Percentiles rank a stretch among this genome's conserved stretches.
Conservation (phyloP, 2,797 vertebrate genomes). For the Strix occidentalis region DNA sequence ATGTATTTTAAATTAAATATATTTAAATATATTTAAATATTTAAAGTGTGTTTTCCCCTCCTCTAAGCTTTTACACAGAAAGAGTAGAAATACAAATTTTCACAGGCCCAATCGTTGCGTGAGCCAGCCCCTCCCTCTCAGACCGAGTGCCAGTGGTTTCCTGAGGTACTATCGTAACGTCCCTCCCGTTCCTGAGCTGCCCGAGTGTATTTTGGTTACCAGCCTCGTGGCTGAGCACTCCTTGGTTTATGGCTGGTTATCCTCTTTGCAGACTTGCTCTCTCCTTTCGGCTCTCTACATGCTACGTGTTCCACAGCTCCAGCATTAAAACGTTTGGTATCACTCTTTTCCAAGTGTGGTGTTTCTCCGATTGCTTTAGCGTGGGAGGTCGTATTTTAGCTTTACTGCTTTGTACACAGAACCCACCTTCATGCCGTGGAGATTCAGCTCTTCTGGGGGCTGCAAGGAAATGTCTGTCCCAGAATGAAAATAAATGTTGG, state of each 20-base stretch:
- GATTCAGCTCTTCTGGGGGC: not conserved
- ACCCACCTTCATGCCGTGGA: not conserved
- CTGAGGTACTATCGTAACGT: fast-evolving
- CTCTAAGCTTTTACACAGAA: not conserved
- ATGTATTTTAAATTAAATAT: slow-evolving; percentile 55
- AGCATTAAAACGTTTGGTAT: not conserved
- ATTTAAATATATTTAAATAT: slow-evolving; percentile 44
- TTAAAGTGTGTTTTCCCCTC: not conserved
- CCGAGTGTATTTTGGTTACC: not conserved
- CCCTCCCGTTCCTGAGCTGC: not conserved
- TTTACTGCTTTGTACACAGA: not conserved
- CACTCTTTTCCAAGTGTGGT: not conserved
- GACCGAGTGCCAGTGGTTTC: not conserved
- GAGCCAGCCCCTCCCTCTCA: not conserved
- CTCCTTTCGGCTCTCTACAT: not conserved
- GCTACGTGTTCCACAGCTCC: not conserved
- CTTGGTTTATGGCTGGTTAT: not conserved
- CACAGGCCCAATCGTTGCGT: not conserved
- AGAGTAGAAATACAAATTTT: not conserved
- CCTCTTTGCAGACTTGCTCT: not conserved
- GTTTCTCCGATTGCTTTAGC: not conserved
- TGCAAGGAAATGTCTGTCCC: not conserved
- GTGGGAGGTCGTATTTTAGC: fast-evolving
- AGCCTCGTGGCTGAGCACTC: not conserved
- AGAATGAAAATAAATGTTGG: not conserved